Percentiles rank a stretch among this genome's conserved stretches.
Evolutionary conservation across 2,113 vertebrate genomes (phyloP).

Genomic region (Protobothrops mucrosquamatus): DNA sequence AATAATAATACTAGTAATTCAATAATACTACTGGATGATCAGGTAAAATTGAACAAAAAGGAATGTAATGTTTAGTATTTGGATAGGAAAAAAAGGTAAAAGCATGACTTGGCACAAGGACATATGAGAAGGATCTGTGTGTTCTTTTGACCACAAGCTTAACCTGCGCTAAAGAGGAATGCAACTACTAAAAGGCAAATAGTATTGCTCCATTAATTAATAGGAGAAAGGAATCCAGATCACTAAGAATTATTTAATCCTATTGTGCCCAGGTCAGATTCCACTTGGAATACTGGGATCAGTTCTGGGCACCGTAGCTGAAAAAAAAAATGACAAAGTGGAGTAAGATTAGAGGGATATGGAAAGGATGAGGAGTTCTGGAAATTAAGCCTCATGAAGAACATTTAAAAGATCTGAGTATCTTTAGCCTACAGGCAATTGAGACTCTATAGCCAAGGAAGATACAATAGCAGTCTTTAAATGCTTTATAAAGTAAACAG

Average conservation of each 20-base stretch:
- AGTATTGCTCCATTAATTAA: neutral
- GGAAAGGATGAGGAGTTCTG: neutral
- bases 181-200: neutral
- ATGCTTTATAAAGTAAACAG: neutral
- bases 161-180: neutral
- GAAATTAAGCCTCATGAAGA: neutral
- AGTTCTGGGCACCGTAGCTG: neutral
- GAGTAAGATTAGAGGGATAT: neutral
- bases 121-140: neutral
- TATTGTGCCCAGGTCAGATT: neutral
- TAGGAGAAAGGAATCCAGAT: neutral
- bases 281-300: neutral
- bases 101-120: neutral
- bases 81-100: neutral
- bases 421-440: neutral
- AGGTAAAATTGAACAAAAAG: neutral
- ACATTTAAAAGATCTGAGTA: neutral
- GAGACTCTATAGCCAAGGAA: neutral
- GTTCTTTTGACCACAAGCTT: neutral
- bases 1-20: neutral
- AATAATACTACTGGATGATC: neutral
- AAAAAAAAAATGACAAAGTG: neutral
- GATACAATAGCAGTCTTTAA: neutral
- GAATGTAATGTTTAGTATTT: neutral
- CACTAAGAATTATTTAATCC: neutral